Conservation (phyloP, 2,888 invertebrate genomes). For the Alloplasta piceator region DNA sequence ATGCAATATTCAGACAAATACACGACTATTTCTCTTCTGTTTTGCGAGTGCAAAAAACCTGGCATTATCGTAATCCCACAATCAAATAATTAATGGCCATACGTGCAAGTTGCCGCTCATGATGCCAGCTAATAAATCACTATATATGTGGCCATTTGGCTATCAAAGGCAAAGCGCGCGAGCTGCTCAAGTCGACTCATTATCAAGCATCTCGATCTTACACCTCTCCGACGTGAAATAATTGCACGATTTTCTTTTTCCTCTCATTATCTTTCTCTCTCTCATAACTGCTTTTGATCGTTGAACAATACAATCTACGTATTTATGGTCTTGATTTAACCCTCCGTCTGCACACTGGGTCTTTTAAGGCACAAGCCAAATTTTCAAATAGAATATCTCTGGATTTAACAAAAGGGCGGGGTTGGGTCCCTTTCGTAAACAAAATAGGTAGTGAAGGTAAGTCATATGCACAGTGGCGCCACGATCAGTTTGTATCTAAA, state of each 20-base stretch:
- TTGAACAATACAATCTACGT: neutral
- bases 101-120: constrained; percentile 60
- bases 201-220: constrained; percentile 50
- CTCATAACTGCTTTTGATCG: constrained; percentile 1
- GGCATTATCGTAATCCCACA: constrained; percentile 60
- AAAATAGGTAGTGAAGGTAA: too few relatives aligned
- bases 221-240: constrained; percentile 44
- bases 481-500: too few relatives aligned
- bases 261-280: neutral
- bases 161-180: constrained; percentile 21
- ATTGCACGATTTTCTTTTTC: constrained; percentile 43
- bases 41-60: constrained; percentile 21
- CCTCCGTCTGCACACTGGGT: too few relatives aligned
- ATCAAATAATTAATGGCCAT: constrained; percentile 66
- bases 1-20: neutral
- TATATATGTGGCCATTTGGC: constrained; percentile 15
- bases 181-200: constrained; percentile 47
- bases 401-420: too few relatives aligned
- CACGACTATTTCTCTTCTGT: constrained; percentile 32
- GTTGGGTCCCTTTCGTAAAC: too few relatives aligned
- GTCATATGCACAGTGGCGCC: too few relatives aligned
- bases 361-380: too few relatives aligned
- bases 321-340: neutral
- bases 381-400: too few relatives aligned
- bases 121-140: constrained; percentile 66